A percentile compares a stretch with the other conserved stretches of the same genome.
Evolutionary conservation across 2,113 vertebrate genomes (phyloP).

Genomic region (Lepisosteus osseus): DNA sequence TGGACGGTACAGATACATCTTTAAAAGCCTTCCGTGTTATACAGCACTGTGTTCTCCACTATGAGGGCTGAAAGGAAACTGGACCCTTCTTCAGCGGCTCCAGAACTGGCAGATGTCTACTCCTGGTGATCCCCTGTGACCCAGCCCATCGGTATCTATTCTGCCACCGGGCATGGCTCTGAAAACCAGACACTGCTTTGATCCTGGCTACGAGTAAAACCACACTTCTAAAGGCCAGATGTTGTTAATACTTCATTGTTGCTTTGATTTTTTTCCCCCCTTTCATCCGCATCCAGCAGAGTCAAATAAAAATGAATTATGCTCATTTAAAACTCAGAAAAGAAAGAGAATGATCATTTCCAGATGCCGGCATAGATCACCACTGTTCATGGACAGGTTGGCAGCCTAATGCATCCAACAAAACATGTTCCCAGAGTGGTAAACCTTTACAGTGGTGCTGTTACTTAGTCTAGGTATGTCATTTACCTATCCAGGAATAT

Average conservation of each 20-base stretch:
- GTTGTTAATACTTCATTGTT: neutral
- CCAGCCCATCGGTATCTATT: slow-evolving; percentile 53
- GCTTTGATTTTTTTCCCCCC: neutral
- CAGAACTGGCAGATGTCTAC: slow-evolving; percentile 26
- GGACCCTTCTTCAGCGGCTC: too few species aligned
- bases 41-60: too few species aligned
- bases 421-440: too few species aligned
- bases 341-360: neutral
- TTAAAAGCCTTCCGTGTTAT: too few species aligned
- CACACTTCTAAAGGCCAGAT: neutral
- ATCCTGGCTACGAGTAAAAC: neutral
- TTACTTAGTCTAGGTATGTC: too few species aligned
- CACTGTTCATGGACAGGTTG: too few species aligned
- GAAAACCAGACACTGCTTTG: neutral
- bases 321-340: neutral
- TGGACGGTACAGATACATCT: too few species aligned
- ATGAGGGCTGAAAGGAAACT: too few species aligned
- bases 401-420: too few species aligned
- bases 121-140: slow-evolving; percentile 51
- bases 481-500: too few species aligned
- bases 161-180: slow-evolving; percentile 10
- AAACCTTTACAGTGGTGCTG: too few species aligned
- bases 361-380: neutral
- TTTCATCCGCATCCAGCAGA: neutral
- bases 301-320: neutral